Conservation (phyloP, 2,888 invertebrate genomes). For the Melanotus villosus region DNA sequence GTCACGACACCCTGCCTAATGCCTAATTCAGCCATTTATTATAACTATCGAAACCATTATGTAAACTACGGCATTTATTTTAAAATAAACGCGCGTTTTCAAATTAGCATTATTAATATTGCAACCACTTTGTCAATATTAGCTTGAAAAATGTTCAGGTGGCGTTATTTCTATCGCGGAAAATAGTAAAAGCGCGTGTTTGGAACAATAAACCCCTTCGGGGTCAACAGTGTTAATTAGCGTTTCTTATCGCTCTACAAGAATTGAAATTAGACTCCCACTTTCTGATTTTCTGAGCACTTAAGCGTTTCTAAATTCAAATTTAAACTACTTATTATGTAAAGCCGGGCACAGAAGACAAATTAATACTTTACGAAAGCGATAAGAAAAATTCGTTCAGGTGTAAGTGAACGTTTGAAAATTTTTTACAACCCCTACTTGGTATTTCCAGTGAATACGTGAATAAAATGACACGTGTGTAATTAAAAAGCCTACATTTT, state of each 20-base stretch:
- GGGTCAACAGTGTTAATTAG: slow-evolving; percentile 39
- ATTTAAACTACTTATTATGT: too few species aligned
- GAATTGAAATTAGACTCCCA: slow-evolving; percentile 28
- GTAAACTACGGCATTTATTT: slow-evolving; percentile 43
- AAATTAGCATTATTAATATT: slow-evolving; percentile 43
- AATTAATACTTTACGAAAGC: too few species aligned
- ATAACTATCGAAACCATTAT: slow-evolving; percentile 42
- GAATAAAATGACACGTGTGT: too few species aligned
- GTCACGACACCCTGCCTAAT: slow-evolving; percentile 57
- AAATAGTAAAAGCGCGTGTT: slow-evolving; percentile 30
- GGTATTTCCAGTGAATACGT: too few species aligned
- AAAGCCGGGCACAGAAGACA: too few species aligned
- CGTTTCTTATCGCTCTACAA: slow-evolving; percentile 29
- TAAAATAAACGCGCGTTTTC: slow-evolving; percentile 42
- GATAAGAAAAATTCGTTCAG: too few species aligned
- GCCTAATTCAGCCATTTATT: slow-evolving; percentile 53
- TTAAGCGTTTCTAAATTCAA: too few species aligned
- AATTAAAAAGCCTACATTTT: too few species aligned
- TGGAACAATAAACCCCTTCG: slow-evolving; percentile 21
- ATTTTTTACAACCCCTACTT: too few species aligned
- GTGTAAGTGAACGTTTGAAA: too few species aligned
- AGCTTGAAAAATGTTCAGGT: slow-evolving; percentile 28
- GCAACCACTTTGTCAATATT: slow-evolving; percentile 37
- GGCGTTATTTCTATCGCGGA: slow-evolving; percentile 18
- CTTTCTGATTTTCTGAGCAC: not conserved